phyloP scores from a whole-genome alignment of 2,888 invertebrate species.

The Uropetala carovei region DNA sequence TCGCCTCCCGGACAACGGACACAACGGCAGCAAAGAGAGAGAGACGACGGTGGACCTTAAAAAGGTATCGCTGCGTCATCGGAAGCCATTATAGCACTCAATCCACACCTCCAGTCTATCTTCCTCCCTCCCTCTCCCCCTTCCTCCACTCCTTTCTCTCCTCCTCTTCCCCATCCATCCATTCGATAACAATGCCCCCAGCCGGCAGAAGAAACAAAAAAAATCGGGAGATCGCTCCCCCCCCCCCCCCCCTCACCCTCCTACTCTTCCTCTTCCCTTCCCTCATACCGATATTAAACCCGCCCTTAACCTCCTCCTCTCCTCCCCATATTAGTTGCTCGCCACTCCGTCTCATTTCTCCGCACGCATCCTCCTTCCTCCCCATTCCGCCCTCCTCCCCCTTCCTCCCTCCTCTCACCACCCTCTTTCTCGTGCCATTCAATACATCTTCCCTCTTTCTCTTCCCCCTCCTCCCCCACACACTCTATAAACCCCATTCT shows the following conservation, averaged over 20 bases:
- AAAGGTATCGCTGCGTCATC: slow-evolving; percentile 62
- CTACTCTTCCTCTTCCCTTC: neutral
- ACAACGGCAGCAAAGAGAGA: neutral
- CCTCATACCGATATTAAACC: neutral
- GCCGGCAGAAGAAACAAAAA: slow-evolving; percentile 33
- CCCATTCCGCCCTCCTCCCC: neutral
- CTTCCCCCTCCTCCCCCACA: neutral
- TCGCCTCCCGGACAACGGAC: neutral
- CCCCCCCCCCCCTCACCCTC: neutral
- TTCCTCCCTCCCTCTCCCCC: neutral
- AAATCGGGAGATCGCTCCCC: neutral
- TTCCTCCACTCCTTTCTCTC: neutral
- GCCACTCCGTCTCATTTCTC: too few species aligned
- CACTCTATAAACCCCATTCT: neutral
- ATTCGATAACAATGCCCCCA: slow-evolving; percentile 38
- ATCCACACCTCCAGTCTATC: slow-evolving; percentile 36
- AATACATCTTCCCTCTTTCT: too few species aligned
- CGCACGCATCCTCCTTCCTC: neutral
- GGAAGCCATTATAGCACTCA: slow-evolving; percentile 57
- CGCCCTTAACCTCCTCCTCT: neutral
- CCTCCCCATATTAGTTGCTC: too few species aligned
- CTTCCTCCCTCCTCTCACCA: neutral
- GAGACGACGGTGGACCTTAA: slow-evolving; percentile 30
- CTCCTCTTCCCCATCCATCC: neutral
- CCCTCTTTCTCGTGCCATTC: neutral